Evolutionary conservation across 2,797 vertebrate genomes (phyloP).

Genomic region (Hippocampus kuda): DNA sequence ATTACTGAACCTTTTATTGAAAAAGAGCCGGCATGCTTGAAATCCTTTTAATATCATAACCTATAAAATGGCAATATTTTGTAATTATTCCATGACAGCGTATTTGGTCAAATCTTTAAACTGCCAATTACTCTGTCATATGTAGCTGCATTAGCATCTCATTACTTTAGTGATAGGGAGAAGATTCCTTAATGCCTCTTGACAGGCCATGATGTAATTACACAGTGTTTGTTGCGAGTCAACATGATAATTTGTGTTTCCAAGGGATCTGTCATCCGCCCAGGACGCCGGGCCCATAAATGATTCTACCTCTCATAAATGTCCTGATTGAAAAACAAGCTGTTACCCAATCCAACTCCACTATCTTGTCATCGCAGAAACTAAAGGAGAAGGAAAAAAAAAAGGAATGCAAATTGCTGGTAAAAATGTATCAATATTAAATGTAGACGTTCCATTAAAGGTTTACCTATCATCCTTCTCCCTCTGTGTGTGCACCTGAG

Average conservation of each 20-base stretch:
- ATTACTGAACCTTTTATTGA: slow-evolving; percentile 47
- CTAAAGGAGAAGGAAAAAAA: slow-evolving; percentile 5
- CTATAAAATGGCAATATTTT: slow-evolving; percentile 44
- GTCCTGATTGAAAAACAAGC: slow-evolving; percentile 61
- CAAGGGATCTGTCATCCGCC: slow-evolving; percentile 58
- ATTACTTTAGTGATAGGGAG: slow-evolving; percentile 58
- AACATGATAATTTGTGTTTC: slow-evolving; percentile 67
- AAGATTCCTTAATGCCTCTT: slow-evolving; percentile 61
- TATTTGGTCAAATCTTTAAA: slow-evolving; percentile 49
- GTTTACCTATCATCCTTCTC: slow-evolving; percentile 58
- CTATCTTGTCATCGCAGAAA: slow-evolving; percentile 34
- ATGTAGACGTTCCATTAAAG: slow-evolving; percentile 42
- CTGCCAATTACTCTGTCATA: slow-evolving; percentile 53
- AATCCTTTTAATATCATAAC: slow-evolving; percentile 35
- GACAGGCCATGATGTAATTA: slow-evolving; percentile 67
- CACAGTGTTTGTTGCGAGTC: slow-evolving; percentile 65
- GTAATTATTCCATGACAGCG: slow-evolving; percentile 41
- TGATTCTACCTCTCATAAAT: slow-evolving; percentile 61
- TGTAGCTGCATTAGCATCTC: slow-evolving; percentile 60
- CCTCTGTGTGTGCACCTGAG: slow-evolving; percentile 15
- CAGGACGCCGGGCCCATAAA: slow-evolving; percentile 56
- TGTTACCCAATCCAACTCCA: slow-evolving; percentile 47
- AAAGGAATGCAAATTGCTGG: slow-evolving; percentile 9
- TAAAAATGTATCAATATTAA: slow-evolving; percentile 36
- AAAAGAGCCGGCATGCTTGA: slow-evolving; percentile 37